These are phyloP conservation scores for Capromys pilorides DNA, from an alignment of 2,797 vertebrate genomes.

Conservation along the genomic window DNA sequence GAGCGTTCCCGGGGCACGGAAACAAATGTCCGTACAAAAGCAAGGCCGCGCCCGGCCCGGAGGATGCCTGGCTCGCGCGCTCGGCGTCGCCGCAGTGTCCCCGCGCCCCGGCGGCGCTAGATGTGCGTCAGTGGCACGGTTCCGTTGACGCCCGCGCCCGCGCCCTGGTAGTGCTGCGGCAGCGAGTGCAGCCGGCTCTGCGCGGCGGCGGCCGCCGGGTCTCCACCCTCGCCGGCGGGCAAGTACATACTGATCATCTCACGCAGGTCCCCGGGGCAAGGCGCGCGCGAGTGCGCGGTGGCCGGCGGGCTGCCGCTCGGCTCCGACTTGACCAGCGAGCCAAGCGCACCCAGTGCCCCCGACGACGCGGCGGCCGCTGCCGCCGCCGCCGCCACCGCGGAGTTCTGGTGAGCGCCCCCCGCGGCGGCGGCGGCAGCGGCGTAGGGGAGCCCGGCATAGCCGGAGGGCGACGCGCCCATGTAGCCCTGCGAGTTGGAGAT, in stretches of 20 bases:
- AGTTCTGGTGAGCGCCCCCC: conserved; percentile 90
- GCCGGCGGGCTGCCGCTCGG: conserved; percentile 97
- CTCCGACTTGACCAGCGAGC: conserved; percentile 96
- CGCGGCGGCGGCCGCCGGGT: conserved; percentile 90
- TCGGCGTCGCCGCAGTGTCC: background rate
- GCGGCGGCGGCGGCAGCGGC: conserved; percentile 92
- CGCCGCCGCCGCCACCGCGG: conserved; percentile 84
- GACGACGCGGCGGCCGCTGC: conserved; percentile 91
- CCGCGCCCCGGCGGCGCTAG: conserved; percentile 75
- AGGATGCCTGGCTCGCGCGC: background rate
- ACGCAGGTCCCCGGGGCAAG: conserved; percentile 97
- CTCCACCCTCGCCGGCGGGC: conserved; percentile 94
- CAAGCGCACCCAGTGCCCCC: conserved; percentile 93
- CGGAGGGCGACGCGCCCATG: conserved; percentile 96
- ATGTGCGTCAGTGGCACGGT: conserved; percentile 96
- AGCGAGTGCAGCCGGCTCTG: conserved; percentile 96
- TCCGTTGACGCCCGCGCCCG: conserved; percentile 95
- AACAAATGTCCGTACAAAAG: conserved; percentile 92
- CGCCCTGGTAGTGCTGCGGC: conserved; percentile 97
- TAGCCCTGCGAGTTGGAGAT: conserved; percentile 97
- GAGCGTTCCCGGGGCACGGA: conserved; percentile 78
- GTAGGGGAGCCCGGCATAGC: conserved; percentile 95
- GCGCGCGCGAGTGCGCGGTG: conserved; percentile 93
- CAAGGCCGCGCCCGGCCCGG: conserved; percentile 17
- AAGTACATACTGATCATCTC: conserved; percentile 99